Evolutionary conservation across 2,797 vertebrate species (phyloP).

Genomic region (Dermochelys coriacea): DNA sequence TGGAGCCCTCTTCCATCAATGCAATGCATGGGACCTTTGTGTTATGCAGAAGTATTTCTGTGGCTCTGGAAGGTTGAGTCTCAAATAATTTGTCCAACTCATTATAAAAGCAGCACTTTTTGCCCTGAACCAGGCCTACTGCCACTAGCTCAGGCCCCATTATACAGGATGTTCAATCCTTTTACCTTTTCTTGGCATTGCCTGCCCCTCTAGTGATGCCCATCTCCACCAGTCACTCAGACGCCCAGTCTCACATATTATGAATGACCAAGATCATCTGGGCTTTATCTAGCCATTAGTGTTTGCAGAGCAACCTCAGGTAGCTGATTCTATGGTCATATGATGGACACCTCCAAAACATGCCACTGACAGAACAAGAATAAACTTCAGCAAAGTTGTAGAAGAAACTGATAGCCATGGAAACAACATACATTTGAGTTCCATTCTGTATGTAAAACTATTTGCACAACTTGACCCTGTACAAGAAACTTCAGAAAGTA

Average conservation of each 20-base stretch:
- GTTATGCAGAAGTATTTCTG: neutral
- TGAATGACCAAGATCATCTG: rapidly evolving
- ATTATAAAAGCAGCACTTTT: neutral
- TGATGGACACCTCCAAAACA: neutral
- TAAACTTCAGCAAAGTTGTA: neutral
- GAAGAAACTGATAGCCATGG: neutral
- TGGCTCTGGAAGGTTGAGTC: neutral
- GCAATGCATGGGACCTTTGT: neutral
- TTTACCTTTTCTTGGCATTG: rapidly evolving
- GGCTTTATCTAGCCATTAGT: neutral
- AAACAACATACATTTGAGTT: neutral
- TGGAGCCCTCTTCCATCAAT: rapidly evolving
- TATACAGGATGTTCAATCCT: rapidly evolving
- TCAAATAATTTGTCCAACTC: neutral
- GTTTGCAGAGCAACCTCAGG: neutral
- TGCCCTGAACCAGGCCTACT: neutral
- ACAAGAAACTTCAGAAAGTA: neutral
- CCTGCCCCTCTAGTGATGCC: rapidly evolving
- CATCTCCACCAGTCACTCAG: neutral
- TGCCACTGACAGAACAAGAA: neutral
- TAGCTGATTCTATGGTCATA: rapidly evolving
- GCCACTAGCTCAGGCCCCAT: neutral
- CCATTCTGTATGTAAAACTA: rapidly evolving
- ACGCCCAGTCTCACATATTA: neutral
- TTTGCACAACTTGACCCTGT: rapidly evolving